These are phyloP conservation scores for Limosa lapponica DNA, from an alignment of 2,797 vertebrate genomes.

Conservation along the genomic window DNA sequence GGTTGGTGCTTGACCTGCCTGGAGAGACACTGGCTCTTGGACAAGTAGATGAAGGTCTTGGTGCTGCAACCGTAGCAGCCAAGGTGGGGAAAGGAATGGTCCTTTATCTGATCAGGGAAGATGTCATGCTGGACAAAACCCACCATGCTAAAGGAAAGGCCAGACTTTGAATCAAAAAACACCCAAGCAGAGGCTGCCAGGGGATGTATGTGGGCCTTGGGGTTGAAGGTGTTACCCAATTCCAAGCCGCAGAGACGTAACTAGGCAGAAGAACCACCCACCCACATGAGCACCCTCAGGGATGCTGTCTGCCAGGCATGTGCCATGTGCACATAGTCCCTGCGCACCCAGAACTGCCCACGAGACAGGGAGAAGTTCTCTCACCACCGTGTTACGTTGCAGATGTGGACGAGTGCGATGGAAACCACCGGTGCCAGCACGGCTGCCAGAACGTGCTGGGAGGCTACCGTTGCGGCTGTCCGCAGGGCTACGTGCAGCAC, in stretches of 20 bases:
- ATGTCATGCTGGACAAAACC: background rate
- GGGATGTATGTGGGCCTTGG: background rate
- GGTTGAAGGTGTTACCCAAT: fast-evolving
- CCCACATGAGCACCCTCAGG: background rate
- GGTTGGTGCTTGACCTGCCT: background rate
- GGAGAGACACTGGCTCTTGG: background rate
- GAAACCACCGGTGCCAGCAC: constrained; percentile 84
- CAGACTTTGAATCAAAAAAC: background rate
- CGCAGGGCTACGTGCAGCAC: constrained; percentile 86
- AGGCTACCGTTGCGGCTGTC: constrained; percentile 85
- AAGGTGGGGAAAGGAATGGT: background rate
- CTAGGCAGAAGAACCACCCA: background rate
- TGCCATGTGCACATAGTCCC: fast-evolving
- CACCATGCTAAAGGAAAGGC: background rate
- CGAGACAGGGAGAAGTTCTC: background rate
- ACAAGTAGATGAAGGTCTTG: background rate
- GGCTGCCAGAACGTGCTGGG: constrained; percentile 88
- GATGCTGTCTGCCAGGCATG: background rate
- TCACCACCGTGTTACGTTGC: background rate
- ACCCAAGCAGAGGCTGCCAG: background rate
- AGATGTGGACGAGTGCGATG: constrained; percentile 86
- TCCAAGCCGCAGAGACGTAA: background rate
- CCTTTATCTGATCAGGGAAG: background rate
- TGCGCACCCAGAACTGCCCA: background rate
- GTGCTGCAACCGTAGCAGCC: background rate